A percentile compares a stretch with the other conserved stretches of the same genome.
Evolutionary conservation across 2,797 vertebrate species (phyloP).

Genomic region (Sebastes iracundus): DNA sequence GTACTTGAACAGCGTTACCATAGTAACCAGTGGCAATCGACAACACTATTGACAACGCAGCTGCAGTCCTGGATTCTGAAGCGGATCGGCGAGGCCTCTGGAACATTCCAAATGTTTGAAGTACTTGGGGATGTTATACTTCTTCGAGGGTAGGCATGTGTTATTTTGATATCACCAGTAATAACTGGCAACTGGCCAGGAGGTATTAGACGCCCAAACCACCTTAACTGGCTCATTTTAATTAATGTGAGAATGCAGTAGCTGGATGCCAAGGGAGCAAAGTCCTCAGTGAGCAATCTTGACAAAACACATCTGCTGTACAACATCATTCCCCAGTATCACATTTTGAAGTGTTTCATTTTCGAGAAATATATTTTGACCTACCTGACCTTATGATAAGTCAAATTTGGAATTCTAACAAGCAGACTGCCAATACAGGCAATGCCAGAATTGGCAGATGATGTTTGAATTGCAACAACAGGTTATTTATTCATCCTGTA

Average conservation of each 20-base stretch:
- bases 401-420: neutral
- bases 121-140: conserved; percentile 91
- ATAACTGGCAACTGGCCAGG: neutral
- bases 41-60: conserved; percentile 83
- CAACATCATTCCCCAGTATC: neutral
- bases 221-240: neutral
- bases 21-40: conserved; percentile 84
- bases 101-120: conserved; percentile 95
- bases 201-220: neutral
- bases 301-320: neutral
- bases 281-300: neutral
- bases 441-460: neutral
- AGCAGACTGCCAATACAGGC: too few relatives aligned
- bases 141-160: conserved; percentile 85
- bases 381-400: neutral
- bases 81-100: conserved; percentile 93
- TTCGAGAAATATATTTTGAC: neutral
- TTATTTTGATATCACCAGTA: neutral
- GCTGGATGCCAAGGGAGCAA: neutral
- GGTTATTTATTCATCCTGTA: neutral
- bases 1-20: conserved; percentile 92
- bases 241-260: neutral
- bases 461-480: too few relatives aligned
- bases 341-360: neutral
- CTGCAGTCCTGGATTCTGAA: conserved; percentile 89